Conservation (phyloP, 2,797 vertebrate genomes). For the Danio aesculapii region DNA sequence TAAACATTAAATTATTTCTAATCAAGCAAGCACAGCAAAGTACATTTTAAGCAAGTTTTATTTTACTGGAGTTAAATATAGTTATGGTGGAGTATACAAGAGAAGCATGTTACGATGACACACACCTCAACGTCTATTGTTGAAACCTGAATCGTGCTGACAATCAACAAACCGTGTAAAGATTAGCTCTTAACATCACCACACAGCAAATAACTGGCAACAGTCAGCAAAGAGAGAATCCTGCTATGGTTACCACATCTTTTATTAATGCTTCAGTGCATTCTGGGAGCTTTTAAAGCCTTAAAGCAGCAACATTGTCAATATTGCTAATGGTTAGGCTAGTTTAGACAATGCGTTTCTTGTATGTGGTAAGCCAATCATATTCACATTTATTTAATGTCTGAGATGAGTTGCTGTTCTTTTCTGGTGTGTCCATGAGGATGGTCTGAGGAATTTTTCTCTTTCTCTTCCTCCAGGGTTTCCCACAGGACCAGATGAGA, state of each 20-base stretch:
- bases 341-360: neutral
- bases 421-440: neutral
- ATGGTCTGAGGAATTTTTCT: neutral
- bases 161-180: neutral
- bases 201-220: neutral
- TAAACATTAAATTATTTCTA: too few species aligned
- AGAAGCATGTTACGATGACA: neutral
- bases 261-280: neutral
- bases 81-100: too few species aligned
- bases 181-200: neutral
- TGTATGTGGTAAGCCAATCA: neutral
- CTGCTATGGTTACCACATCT: neutral
- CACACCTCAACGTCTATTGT: neutral
- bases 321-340: neutral
- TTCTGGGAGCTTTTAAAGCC: neutral
- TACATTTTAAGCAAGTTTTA: neutral
- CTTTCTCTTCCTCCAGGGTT: constrained; percentile 81
- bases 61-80: too few species aligned
- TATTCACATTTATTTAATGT: neutral
- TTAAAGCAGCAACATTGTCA: neutral
- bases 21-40: neutral
- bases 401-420: neutral
- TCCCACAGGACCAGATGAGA: constrained; percentile 98
- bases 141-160: constrained; percentile 4
- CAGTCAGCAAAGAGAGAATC: neutral